These are phyloP conservation scores for Epinotia nisella DNA, from an alignment of 2,888 invertebrate species.

Conservation along the genomic window DNA sequence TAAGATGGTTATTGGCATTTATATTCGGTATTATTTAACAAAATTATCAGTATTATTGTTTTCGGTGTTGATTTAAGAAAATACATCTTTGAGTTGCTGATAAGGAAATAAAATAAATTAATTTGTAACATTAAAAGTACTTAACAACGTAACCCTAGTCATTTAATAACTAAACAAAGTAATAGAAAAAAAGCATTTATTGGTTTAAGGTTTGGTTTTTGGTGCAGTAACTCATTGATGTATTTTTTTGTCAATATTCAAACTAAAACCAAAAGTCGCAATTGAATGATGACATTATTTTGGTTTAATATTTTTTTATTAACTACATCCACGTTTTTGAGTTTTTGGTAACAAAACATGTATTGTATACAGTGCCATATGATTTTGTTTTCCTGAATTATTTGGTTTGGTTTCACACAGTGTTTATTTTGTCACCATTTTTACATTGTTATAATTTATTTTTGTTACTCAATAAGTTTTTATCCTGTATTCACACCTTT, in stretches of 20 bases:
- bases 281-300: no score
- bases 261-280: no score
- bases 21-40: conserved; percentile 38
- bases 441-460: conserved; percentile 28
- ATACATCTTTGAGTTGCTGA: conserved; percentile 26
- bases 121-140: background rate
- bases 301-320: background rate
- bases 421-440: conserved; percentile 26
- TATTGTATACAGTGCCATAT: conserved; percentile 2
- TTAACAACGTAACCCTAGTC: conserved; percentile 6
- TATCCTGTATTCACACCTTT: conserved; percentile 1
- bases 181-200: conserved; percentile 23
- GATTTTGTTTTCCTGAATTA: background rate
- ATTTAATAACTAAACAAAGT: background rate
- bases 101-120: background rate
- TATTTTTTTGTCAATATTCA: conserved; percentile 4
- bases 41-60: conserved; percentile 45
- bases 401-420: background rate
- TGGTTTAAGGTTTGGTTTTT: background rate
- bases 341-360: conserved; percentile 5
- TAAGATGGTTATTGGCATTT: conserved; percentile 50
- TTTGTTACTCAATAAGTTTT: conserved; percentile 39
- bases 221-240: conserved; percentile 18
- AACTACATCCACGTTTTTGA: background rate
- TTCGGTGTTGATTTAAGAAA: conserved; percentile 31